These are phyloP conservation scores for Eulithis prunata DNA, from an alignment of 2,888 invertebrate genomes.

Conservation along the genomic window DNA sequence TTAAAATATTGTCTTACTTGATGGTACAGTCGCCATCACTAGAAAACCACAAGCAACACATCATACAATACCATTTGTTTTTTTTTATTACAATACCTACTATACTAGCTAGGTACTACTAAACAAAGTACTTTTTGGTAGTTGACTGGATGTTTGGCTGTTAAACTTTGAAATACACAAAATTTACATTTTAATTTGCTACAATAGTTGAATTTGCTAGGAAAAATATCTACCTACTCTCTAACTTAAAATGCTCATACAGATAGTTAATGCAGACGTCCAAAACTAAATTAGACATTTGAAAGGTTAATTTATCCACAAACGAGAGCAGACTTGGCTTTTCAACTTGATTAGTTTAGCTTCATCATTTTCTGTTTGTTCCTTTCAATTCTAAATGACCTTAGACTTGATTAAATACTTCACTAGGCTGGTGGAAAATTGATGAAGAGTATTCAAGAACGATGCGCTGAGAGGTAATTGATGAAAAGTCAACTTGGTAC, in stretches of 20 bases:
- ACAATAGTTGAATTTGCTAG: too few species aligned
- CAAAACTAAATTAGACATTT: conserved; percentile 13
- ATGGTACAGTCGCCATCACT: too few species aligned
- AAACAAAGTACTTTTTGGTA: too few species aligned
- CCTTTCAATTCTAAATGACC: conserved; percentile 11
- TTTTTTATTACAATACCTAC: too few species aligned
- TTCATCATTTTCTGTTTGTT: conserved; percentile 16
- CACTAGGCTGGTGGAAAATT: background rate
- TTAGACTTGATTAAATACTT: conserved; percentile 19
- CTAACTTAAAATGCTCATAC: conserved; percentile 1
- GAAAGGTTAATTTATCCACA: conserved; percentile 19
- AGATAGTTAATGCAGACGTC: conserved; percentile 4
- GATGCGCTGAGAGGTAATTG: background rate
- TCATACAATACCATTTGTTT: too few species aligned
- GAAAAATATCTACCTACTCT: too few species aligned
- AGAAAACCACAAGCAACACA: too few species aligned
- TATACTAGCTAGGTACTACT: too few species aligned
- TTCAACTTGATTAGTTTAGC: conserved; percentile 20
- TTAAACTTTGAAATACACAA: too few species aligned
- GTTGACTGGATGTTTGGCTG: too few species aligned
- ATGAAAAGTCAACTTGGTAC: too few species aligned
- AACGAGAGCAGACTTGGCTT: conserved; percentile 11
- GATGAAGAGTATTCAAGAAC: background rate
- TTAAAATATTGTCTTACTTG: background rate
- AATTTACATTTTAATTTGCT: too few species aligned